Conservation (phyloP, 2,797 vertebrate genomes). For the Neoniphon sammara region DNA sequence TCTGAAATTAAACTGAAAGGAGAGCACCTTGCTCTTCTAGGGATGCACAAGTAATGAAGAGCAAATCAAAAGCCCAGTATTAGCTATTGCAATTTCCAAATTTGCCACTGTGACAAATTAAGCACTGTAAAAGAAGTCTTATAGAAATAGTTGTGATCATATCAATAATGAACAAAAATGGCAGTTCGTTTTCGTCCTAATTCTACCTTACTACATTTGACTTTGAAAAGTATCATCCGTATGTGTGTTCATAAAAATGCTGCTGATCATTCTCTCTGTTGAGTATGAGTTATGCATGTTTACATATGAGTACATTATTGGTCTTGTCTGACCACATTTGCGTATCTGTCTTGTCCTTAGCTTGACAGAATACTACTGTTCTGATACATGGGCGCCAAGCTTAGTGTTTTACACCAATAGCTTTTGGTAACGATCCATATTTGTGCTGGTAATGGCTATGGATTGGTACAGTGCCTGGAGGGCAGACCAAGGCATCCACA, state of each 20-base stretch:
- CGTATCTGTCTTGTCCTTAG: background rate
- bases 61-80: background rate
- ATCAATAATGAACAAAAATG: too few species aligned
- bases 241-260: too few species aligned
- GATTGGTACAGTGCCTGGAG: slow-evolving; percentile 36
- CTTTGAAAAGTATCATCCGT: too few species aligned
- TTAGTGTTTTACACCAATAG: background rate
- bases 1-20: background rate
- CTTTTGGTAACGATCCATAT: slow-evolving; percentile 38
- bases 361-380: slow-evolving; percentile 4
- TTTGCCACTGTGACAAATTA: too few species aligned
- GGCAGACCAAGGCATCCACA: slow-evolving; percentile 37
- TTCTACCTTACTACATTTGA: too few species aligned
- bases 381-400: background rate
- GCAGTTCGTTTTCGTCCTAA: too few species aligned
- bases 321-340: background rate
- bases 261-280: too few species aligned
- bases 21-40: background rate
- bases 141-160: too few species aligned
- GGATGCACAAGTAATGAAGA: background rate
- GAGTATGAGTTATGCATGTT: too few species aligned
- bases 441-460: slow-evolving; percentile 49
- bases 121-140: too few species aligned
- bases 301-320: background rate
- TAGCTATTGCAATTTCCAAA: too few species aligned